Evolutionary conservation across 2,113 vertebrate species (phyloP).

Genomic region (Pachypanchax playfairii): DNA sequence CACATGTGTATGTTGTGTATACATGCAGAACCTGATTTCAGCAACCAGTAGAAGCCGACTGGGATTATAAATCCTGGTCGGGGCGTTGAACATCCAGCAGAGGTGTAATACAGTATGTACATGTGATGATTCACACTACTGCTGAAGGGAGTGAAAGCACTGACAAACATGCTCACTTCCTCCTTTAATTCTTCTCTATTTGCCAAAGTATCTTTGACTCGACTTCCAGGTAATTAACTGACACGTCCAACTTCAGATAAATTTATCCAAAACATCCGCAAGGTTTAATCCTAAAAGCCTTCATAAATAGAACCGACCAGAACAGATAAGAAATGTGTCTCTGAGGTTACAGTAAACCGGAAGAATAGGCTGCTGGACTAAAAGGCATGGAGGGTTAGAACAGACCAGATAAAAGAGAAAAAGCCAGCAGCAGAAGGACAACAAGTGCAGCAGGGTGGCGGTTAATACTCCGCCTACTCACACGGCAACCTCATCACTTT

Average conservation of each 20-base stretch:
- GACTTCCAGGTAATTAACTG: constrained; percentile 36
- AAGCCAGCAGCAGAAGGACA: constrained; percentile 69
- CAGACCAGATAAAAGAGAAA: constrained; percentile 56
- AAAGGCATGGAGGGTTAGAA: constrained; percentile 49
- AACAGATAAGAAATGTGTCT: constrained; percentile 34
- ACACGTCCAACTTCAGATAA: constrained; percentile 33
- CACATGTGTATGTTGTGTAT: constrained; percentile 45
- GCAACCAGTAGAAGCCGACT: constrained; percentile 42
- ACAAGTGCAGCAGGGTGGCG: constrained; percentile 72
- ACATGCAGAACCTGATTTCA: constrained; percentile 39
- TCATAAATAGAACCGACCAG: constrained; percentile 36
- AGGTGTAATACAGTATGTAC: constrained; percentile 57
- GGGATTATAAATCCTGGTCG: constrained; percentile 64
- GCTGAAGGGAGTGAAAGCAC: constrained; percentile 23
- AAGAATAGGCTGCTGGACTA: constrained; percentile 42
- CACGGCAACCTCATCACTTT: constrained; percentile 57
- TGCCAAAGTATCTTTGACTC: constrained; percentile 22
- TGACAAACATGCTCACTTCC: constrained; percentile 3
- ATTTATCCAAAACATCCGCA: constrained; percentile 10
- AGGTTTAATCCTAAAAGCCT: neutral
- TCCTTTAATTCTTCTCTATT: constrained; percentile 1
- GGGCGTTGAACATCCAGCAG: constrained; percentile 60
- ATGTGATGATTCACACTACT: constrained; percentile 53
- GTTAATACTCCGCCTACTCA: constrained; percentile 65
- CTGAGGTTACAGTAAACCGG: constrained; percentile 17